Evolutionary conservation across 64 coral and sea anemone genomes (phyloP).

Genomic region (Dendronephthya gigantea): DNA sequence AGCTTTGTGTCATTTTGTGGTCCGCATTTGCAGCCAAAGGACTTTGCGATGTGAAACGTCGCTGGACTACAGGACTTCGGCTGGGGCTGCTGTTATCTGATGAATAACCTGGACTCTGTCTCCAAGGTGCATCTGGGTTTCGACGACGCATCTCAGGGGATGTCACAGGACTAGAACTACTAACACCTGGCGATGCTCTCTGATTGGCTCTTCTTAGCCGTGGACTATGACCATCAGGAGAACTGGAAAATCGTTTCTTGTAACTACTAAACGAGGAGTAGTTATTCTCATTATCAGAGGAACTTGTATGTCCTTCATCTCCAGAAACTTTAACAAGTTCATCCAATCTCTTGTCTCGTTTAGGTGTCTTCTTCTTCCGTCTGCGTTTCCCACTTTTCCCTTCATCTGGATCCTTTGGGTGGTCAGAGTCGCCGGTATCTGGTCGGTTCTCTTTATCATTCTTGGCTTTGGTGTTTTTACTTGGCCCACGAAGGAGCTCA

Average conservation of each 20-base stretch:
- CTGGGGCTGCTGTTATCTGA: background rate
- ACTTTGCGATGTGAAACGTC: constrained; percentile 46
- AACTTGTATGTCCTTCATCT: constrained; percentile 69
- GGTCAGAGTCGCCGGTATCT: constrained; percentile 48
- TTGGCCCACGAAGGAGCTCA: constrained; percentile 37
- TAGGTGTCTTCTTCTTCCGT: constrained; percentile 44
- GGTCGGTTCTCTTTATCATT: constrained; percentile 56
- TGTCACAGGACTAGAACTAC: constrained; percentile 37
- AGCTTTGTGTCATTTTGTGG: constrained; percentile 80
- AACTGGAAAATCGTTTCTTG: constrained; percentile 42
- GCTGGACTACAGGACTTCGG: constrained; percentile 21
- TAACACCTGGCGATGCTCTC: constrained; percentile 27
- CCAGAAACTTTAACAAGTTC: constrained; percentile 57
- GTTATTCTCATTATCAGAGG: constrained; percentile 88
- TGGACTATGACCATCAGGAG: constrained; percentile 23
- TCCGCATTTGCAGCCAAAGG: constrained; percentile 54
- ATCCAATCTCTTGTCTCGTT: constrained; percentile 66
- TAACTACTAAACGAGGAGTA: constrained; percentile 81
- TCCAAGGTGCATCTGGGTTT: constrained; percentile 13
- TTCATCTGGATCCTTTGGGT: constrained; percentile 61
- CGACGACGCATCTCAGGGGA: background rate
- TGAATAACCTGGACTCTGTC: constrained; percentile 40
- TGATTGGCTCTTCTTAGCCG: constrained; percentile 28
- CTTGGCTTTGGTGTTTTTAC: constrained; percentile 53
- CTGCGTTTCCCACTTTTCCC: constrained; percentile 59